Percentiles rank a stretch among this genome's conserved stretches.
Evolutionary conservation across 2,113 vertebrate genomes (phyloP).

Genomic region (Athene noctua): DNA sequence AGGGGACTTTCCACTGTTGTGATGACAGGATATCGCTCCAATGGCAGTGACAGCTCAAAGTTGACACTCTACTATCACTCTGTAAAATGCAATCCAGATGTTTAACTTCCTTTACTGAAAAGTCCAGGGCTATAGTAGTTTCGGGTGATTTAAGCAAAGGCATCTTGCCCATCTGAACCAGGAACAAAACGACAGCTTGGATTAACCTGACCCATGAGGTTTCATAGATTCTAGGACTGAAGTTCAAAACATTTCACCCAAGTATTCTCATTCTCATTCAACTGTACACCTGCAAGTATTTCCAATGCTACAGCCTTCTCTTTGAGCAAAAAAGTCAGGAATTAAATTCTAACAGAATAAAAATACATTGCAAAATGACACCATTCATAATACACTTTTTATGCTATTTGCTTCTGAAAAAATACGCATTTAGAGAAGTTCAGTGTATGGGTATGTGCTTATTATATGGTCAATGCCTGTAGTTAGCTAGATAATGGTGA

Average conservation of each 20-base stretch:
- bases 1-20: neutral
- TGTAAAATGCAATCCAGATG: neutral
- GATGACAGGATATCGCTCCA: neutral
- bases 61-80: neutral
- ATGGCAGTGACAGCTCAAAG: neutral
- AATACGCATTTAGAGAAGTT: neutral
- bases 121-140: neutral
- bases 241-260: neutral
- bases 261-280: neutral
- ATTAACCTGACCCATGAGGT: neutral
- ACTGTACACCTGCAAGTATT: neutral
- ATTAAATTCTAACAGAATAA: neutral
- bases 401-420: neutral
- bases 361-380: neutral
- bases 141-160: neutral
- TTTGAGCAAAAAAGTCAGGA: neutral
- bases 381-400: neutral
- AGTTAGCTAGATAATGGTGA: neutral
- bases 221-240: neutral
- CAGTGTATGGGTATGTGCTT: neutral
- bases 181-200: neutral
- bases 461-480: neutral
- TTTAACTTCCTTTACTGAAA: neutral
- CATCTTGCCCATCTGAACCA: neutral
- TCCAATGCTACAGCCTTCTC: neutral